These are phyloP conservation scores for Neelides sp. DNA, from an alignment of 1,140 invertebrate genomes.

Conservation along the genomic window DNA sequence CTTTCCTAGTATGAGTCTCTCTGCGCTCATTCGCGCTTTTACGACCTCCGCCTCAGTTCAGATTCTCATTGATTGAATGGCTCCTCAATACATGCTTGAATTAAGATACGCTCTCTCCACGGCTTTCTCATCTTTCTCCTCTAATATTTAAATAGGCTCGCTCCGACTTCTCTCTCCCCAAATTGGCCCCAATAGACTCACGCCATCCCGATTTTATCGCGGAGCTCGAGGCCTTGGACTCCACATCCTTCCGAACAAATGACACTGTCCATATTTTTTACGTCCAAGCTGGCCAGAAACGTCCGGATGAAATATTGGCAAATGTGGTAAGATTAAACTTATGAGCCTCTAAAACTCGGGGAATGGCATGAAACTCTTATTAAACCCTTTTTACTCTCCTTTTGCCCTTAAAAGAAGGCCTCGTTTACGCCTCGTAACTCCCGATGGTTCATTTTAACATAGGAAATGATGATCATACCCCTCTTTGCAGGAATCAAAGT, in stretches of 20 bases:
- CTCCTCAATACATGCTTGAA: no score
- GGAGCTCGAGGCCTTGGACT: slow-evolving; percentile 61
- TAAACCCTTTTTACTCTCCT: no score
- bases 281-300: slow-evolving; percentile 68
- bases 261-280: slow-evolving; percentile 94
- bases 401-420: no score
- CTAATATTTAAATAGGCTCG: slow-evolving; percentile 32
- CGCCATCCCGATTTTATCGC: slow-evolving; percentile 53
- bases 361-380: no score
- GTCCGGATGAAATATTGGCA: slow-evolving; percentile 60
- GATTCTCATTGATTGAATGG: no score
- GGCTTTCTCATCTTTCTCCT: slow-evolving; percentile 8
- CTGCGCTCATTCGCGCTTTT: no score
- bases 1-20: no score
- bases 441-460: no score
- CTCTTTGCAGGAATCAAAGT: slow-evolving; percentile 36
- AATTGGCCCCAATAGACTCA: slow-evolving; percentile 66
- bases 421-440: no score
- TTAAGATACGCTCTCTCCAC: no score
- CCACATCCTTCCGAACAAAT: slow-evolving; percentile 65
- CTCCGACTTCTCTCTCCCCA: slow-evolving; percentile 37
- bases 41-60: no score
- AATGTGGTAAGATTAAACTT: slow-evolving; percentile 52
- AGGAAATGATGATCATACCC: not conserved
- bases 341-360: not conserved